Base-by-base conservation (phyloP, 2,797 vertebrate genomes). In the Apodemus agrarius region DNA sequence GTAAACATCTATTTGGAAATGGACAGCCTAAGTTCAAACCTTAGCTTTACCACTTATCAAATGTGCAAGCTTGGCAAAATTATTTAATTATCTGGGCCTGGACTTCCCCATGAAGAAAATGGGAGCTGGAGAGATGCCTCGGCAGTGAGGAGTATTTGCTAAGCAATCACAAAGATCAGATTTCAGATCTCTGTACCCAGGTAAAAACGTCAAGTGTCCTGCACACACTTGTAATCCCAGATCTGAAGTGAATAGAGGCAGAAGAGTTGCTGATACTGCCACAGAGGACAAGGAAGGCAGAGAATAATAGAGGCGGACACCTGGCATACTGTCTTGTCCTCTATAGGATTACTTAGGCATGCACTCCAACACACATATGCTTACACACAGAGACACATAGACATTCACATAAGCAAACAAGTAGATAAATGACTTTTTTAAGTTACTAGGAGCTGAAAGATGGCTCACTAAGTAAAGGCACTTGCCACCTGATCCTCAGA, bases 1-100 rank as follows among this genome's bases (percentile, higher is more conserved):
- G 1, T 76, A 78, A 92, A 96, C 37, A 88, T 34, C 16, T 19
- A 69, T 40, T 80, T 95, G 57, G 49, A 93, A 88, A 86, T 10
- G 29, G 34, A 61, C 14, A 91, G 63, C 14, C 6, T 72, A n/a
- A 16, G 9, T 92, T 92, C 90, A 92, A 69, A 86, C 26, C 16
- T 89, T 34, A 86, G 76, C 17, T 82, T 90, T 83, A 46, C 19
- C 29, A 29, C 52, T 93, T 54, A 89, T 34, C 79, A 89, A 80
- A 89, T 49, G 17, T 31, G 1, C 76, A 24, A 90, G 69, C n/a
- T 52, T 19, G 9, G 1, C 26, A 89, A 91, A 92, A 76, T 79
- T 59, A 69, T 88, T 86, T 43, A 91, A 46, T 89, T 67, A 6
- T 76, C n/a, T 91, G 9, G 40, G 22, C 40, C 14, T 59, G 14